These are phyloP conservation scores for Erannis defoliaria DNA, from an alignment of 2,888 invertebrate genomes.

Conservation along the genomic window DNA sequence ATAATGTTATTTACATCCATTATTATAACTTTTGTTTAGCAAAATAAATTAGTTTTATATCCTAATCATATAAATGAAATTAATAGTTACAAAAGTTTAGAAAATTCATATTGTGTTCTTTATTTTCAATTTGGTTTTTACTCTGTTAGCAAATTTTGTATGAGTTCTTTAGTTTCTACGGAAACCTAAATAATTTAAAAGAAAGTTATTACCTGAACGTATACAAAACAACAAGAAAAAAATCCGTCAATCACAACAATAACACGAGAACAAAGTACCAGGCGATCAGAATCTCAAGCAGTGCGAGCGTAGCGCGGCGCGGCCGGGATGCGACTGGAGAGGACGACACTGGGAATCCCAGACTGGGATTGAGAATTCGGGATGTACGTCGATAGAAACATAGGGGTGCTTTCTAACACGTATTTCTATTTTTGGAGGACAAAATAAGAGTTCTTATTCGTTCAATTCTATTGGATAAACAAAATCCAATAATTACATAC, in stretches of 20 bases:
- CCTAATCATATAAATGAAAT: no score
- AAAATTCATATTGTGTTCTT: no score
- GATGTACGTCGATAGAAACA: constrained; percentile 15
- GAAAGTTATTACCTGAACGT: background rate
- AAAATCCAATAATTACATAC: constrained; percentile 3
- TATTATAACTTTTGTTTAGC: no score
- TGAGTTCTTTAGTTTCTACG: background rate
- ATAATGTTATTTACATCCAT: no score
- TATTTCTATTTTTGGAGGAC: constrained; percentile 29
- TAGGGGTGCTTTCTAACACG: constrained; percentile 20
- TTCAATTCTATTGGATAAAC: constrained; percentile 17
- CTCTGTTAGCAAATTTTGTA: no score
- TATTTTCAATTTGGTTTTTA: no score
- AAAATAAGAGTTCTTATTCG: constrained; percentile 8
- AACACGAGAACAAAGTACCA: constrained; percentile 56
- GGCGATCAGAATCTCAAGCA: constrained; percentile 42
- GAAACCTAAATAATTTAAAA: no score
- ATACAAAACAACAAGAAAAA: background rate
- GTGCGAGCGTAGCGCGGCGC: constrained; percentile 42
- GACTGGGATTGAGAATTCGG: constrained; percentile 54
- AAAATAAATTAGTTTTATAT: no score
- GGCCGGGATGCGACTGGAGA: constrained; percentile 47
- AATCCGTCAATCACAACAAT: constrained; percentile 40
- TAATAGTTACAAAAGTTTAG: no score
- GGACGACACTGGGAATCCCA: constrained; percentile 51